Base-by-base conservation (phyloP, 1,140 invertebrate species). In the Drosophila ercepeae region DNA sequence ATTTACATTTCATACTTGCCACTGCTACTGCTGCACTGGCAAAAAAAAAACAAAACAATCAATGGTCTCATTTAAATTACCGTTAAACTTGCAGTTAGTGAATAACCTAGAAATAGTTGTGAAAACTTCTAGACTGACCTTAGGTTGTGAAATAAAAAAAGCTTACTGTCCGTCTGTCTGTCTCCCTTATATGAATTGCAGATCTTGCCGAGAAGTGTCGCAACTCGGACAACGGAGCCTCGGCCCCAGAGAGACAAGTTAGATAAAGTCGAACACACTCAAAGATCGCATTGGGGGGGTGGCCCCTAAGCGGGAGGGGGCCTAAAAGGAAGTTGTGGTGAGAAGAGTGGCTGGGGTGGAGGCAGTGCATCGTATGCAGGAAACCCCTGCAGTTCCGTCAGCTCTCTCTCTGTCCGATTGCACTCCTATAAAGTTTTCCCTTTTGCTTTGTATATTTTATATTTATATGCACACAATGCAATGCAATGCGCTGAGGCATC, bases 191-290 rank as follows among this genome's bases (percentile, higher is more conserved):
- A 70, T 53, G 41, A 72, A 71, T 73, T 53, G 57, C 36, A 54
- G 49, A 73, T 73, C 57, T 27, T 18, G 23, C 11, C n/a, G 16
- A 55, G 42, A 72, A 49, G 57, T 73, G 68, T 73, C 57, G 57
- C 69, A 72, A 73, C 16, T n/a, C 41, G 36, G 41, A 41, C 64
- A 45, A 39, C 39, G 41, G 21, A 70, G 64, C n/a, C 14, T 34
- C 21, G 6, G 60, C 9, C 27, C 13, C 27, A 9, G n/a, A 16
- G 9, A 9, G n/a, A 16, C 9, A 27, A 52, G 64, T 67, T 52
- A 65, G 63, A 67, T 67, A 67, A 65, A 39, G n/a, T 6, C 32
- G 29, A 32, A n/a, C 16, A 42, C 18, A 25, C n/a, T 9, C 39
- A 49, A 3, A 36, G 16, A 46, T 18, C 11, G n/a, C 6, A 9